A percentile compares a stretch with the other conserved stretches of the same genome.
Evolutionary conservation across 2,113 vertebrate genomes (phyloP).

Genomic region (Perognathus longimembris): DNA sequence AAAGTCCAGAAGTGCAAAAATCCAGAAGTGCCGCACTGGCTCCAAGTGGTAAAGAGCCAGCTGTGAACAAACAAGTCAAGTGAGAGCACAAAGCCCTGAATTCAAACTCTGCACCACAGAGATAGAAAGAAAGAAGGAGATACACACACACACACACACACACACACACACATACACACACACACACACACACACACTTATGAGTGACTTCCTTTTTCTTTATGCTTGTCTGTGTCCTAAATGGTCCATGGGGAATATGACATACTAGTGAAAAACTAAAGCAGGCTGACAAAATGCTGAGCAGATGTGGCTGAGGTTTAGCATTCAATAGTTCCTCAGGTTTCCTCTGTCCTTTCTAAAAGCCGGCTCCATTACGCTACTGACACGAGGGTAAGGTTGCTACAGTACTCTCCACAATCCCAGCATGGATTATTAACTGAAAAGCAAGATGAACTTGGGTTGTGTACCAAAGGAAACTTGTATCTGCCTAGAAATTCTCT

Average conservation of each 20-base stretch:
- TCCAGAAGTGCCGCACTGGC: no score
- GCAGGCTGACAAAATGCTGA: background rate
- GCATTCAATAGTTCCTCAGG: background rate
- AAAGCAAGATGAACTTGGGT: conserved; percentile 14
- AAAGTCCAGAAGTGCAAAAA: no score
- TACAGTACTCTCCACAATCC: background rate
- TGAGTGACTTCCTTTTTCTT: conserved; percentile 2
- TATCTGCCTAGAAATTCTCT: background rate
- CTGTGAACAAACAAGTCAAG: no score
- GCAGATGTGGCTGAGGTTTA: background rate
- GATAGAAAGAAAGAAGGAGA: no score
- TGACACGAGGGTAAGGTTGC: no score
- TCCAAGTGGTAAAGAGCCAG: no score
- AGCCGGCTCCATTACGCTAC: background rate
- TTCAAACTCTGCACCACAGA: no score
- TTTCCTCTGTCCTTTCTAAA: conserved; percentile 14
- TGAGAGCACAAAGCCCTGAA: no score
- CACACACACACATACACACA: no score
- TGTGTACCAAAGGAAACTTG: conserved; percentile 3
- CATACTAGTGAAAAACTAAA: background rate
- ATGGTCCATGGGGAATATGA: background rate
- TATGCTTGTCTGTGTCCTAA: background rate
- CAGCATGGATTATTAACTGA: conserved; percentile 28
- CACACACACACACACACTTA: no score
- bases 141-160: no score